Evolutionary conservation across 1,140 invertebrate genomes (phyloP).

Genomic region (Papilio polyxenes): DNA sequence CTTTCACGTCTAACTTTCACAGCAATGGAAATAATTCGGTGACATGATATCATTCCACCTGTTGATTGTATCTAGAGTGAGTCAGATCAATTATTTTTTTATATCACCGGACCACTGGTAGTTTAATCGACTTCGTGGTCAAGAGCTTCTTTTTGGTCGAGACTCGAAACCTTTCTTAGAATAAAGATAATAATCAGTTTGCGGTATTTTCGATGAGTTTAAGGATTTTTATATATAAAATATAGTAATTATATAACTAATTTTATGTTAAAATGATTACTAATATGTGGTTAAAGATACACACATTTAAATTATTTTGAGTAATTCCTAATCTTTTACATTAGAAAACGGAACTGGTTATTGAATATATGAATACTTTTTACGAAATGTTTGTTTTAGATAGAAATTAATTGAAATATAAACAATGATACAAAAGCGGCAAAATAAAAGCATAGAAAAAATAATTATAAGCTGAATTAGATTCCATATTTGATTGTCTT

Average conservation of each 20-base stretch:
- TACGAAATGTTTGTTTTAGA: no score
- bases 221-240: neutral
- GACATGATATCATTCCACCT: conserved; percentile 22
- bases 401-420: no score
- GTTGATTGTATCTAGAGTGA: conserved; percentile 39
- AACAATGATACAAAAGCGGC: neutral
- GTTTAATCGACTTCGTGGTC: conserved; percentile 36
- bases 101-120: conserved; percentile 27
- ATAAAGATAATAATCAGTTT: conserved; percentile 39
- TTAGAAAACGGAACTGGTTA: neutral
- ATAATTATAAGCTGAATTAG: neutral
- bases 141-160: conserved; percentile 43
- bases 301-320: neutral
- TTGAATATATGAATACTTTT: neutral
- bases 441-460: neutral
- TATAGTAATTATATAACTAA: neutral
- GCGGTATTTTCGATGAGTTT: neutral
- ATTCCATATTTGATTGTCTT: neutral
- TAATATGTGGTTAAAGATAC: neutral
- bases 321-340: neutral
- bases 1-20: conserved; percentile 34
- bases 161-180: conserved; percentile 47
- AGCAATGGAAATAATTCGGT: conserved; percentile 40
- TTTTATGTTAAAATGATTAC: conserved; percentile 2
- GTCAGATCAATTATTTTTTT: conserved; percentile 51